phyloP scores from a whole-genome alignment of 2,113 vertebrate species.

The Neoarius graeffei region DNA sequence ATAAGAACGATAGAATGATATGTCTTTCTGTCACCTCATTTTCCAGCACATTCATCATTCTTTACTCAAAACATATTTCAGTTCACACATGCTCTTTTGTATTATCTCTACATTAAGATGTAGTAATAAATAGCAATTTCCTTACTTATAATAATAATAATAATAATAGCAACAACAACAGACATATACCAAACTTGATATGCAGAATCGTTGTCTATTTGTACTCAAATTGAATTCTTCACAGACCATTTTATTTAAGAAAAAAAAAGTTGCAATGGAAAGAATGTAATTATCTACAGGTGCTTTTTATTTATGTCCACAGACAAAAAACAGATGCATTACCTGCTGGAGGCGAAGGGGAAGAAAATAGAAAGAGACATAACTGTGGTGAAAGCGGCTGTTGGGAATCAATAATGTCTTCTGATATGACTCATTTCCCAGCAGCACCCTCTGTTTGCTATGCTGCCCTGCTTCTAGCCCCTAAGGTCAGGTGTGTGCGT shows the following conservation, averaged over 20 bases:
- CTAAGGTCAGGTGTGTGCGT: constrained; percentile 71
- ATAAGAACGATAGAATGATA: neutral
- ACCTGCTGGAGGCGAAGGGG: constrained; percentile 41
- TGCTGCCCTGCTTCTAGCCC: constrained; percentile 65
- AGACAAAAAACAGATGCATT: constrained; percentile 46
- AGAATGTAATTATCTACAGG: constrained; percentile 45
- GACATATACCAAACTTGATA: neutral
- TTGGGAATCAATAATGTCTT: constrained; percentile 77
- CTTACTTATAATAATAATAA: neutral
- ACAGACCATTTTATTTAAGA: neutral
- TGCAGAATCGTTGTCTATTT: neutral
- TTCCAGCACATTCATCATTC: constrained; percentile 5
- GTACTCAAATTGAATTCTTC: neutral
- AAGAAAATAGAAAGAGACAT: constrained; percentile 54
- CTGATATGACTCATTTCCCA: constrained; percentile 77
- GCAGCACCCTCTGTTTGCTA: constrained; percentile 63
- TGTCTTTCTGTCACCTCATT: neutral
- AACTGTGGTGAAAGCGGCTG: constrained; percentile 51
- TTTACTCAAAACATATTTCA: neutral
- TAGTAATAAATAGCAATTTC: neutral
- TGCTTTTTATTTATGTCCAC: constrained; percentile 42
- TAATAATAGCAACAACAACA: neutral
- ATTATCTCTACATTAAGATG: neutral
- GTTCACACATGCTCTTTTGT: neutral
- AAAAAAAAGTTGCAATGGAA: constrained; percentile 14